Base-by-base conservation (phyloP, 2,888 invertebrate genomes). In the Melinopterus prodromus region DNA sequence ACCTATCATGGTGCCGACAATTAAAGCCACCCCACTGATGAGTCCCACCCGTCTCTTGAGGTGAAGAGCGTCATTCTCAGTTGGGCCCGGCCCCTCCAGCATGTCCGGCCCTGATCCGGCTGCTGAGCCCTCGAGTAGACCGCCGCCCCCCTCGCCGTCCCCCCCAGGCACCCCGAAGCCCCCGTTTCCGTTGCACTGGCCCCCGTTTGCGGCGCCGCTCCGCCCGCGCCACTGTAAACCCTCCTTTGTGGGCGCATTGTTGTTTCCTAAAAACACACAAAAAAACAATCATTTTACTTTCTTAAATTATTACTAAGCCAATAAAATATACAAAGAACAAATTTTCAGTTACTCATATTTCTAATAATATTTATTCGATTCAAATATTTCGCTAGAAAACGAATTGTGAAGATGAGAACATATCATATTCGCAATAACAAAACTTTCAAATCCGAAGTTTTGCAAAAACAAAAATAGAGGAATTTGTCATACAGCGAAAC, bases 31-130 rank as follows among this genome's bases (percentile, higher is more conserved):
- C 94, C 98, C 98, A 95, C 97, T 97, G 95, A 98, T 92, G 94
- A 98, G 96, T 94, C 98, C 98, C 94, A 98, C 96, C 95, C 97
- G 96, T 95, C 97, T 97, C 97, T 97, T 95, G 96, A 97, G 97
- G 96, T 97, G 96, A 97, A 98, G 93, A 97, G 96, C 91, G 96
- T 97, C 95, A 95, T 96, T 94, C 97, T 94, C 92, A 96, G 95
- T 93, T 97, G 97, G 91, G 95, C 94, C 95, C 95, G 95, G 90
- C 95, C 97, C 94, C 97, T 96, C 87, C 92, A 92, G 84, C 90
- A 92, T 90, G 78, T 92, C 84, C 88, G 92, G 91, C 92, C 92
- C 92, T 91, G 91, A 90, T 91, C 90, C 87, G 91, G 91, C 91
- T 89, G 91, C 82, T 74, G 74, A 36, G 88, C 90, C 84, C 89